phyloP scores from a whole-genome alignment of 2,888 invertebrate species.

The Heliconius hortense region DNA sequence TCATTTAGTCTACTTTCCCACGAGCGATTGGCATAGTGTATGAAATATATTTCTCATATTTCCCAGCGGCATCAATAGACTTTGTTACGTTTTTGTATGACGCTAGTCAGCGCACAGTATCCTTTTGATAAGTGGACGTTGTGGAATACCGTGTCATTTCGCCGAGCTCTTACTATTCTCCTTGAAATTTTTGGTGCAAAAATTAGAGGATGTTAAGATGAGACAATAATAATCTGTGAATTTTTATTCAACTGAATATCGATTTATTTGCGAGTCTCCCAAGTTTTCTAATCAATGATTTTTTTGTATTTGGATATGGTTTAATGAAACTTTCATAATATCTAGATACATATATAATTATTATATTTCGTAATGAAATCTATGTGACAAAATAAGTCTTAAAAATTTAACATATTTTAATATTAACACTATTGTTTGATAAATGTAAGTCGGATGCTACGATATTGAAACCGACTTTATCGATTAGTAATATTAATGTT shows the following conservation, averaged over 20 bases:
- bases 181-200: not conserved
- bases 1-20: no score
- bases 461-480: not conserved
- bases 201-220: not conserved
- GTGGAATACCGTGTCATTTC: not conserved
- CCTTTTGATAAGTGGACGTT: not conserved
- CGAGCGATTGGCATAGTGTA: no score
- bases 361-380: no score
- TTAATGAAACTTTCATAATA: no score
- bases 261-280: not conserved
- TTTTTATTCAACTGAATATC: not conserved
- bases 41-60: no score
- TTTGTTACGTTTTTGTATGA: not conserved
- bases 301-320: not conserved
- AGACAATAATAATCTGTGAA: not conserved
- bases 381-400: no score
- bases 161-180: not conserved
- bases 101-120: not conserved
- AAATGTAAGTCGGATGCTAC: not conserved
- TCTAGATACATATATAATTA: no score
- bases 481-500: conserved; percentile 2
- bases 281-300: no score
- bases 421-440: no score
- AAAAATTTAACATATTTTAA: no score
- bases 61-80: no score